phyloP scores from a whole-genome alignment of 2,888 invertebrate species.

The Crossocerus cetratus region DNA sequence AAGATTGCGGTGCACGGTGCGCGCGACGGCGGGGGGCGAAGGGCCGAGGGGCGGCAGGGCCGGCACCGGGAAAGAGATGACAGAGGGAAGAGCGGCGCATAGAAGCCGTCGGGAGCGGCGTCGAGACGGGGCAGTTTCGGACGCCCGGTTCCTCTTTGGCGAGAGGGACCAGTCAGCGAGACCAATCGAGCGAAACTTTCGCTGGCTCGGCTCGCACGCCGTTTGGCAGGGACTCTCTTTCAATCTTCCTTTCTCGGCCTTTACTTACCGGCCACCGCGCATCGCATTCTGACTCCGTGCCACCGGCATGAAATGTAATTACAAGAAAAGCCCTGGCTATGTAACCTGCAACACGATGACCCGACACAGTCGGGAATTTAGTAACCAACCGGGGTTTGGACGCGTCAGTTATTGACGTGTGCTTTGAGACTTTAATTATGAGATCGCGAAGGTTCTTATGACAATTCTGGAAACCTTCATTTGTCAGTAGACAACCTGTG shows the following conservation, averaged over 20 bases:
- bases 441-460: too few relatives aligned
- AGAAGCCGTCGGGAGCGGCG: slow-evolving; percentile 50
- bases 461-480: too few relatives aligned
- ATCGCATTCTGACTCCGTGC: slow-evolving; percentile 40
- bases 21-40: neutral
- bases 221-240: slow-evolving; percentile 49
- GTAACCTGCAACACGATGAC: too few relatives aligned
- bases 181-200: slow-evolving; percentile 57
- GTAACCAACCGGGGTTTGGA: too few relatives aligned
- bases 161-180: slow-evolving; percentile 33
- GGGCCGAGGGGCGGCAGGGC: slow-evolving; percentile 2
- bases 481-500: too few relatives aligned
- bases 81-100: slow-evolving; percentile 29
- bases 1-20: neutral
- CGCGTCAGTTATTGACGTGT: too few relatives aligned
- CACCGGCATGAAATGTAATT: slow-evolving; percentile 49
- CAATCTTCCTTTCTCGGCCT: slow-evolving; percentile 25
- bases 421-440: too few relatives aligned
- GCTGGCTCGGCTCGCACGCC: slow-evolving; percentile 47
- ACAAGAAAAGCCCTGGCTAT: slow-evolving; percentile 15
- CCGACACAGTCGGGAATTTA: too few relatives aligned
- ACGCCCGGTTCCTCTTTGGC: slow-evolving; percentile 38
- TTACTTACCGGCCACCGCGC: slow-evolving; percentile 18
- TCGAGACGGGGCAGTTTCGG: slow-evolving; percentile 51
- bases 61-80: slow-evolving; percentile 30